Conservation (phyloP, 1,140 invertebrate species). For the Drosophila lacteicornis region DNA sequence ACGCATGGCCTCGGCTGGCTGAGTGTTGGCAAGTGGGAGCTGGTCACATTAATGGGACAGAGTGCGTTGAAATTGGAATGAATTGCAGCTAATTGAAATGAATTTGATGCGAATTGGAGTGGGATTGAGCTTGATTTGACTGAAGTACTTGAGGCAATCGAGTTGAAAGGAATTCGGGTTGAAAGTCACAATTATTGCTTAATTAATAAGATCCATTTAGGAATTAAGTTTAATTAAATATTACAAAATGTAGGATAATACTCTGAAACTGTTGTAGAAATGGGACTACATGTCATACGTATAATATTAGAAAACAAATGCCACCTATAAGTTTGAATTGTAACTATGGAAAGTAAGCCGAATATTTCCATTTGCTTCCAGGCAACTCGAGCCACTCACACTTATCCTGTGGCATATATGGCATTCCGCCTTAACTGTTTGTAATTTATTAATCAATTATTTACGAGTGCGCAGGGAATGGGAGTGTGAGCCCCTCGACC, state of each 20-base stretch:
- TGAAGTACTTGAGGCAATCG: no score
- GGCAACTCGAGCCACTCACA: not conserved
- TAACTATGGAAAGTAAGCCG: not conserved
- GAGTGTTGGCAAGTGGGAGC: not conserved
- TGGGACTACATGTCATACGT: no score
- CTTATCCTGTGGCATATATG: no score
- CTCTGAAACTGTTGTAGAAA: not conserved
- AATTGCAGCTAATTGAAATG: slow-evolving; percentile 32
- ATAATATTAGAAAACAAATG: not conserved
- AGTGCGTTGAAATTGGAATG: slow-evolving; percentile 29
- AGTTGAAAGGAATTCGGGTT: not conserved
- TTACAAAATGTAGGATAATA: not conserved
- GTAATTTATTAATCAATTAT: slow-evolving; percentile 43
- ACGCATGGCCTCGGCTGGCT: not conserved
- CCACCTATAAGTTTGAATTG: not conserved
- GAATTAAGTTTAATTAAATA: no score
- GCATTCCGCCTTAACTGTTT: slow-evolving; percentile 15
- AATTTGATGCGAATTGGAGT: slow-evolving; percentile 5
- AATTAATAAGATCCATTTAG: no score
- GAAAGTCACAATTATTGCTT: no score
- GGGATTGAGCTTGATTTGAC: not conserved
- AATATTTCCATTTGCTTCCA: not conserved
- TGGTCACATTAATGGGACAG: not conserved
- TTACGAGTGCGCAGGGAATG: slow-evolving; percentile 2
- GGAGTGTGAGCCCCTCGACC: slow-evolving; percentile 3